A percentile compares a stretch with the other conserved stretches of the same genome.
These are phyloP conservation scores for Tetropium fuscum DNA, from an alignment of 2,888 invertebrate species.

Conservation along the genomic window DNA sequence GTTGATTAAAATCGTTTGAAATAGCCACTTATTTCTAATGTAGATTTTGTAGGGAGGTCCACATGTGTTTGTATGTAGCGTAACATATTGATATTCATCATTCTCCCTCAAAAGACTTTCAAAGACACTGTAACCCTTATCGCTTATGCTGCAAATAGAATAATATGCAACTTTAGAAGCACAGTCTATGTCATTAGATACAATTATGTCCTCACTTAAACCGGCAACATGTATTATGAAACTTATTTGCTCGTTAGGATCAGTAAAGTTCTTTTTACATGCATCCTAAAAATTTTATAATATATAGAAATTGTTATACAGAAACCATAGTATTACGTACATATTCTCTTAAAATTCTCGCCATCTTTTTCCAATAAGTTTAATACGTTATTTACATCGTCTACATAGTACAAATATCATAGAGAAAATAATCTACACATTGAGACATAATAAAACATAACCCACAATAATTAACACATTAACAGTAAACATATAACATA, in stretches of 20 bases:
- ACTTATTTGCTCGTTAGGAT: conserved; percentile 31
- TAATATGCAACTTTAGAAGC: conserved; percentile 33
- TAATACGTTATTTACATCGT: too few species aligned
- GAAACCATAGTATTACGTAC: not conserved
- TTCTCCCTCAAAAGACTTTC: conserved; percentile 16
- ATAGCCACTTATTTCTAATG: conserved; percentile 33
- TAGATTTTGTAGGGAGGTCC: conserved; percentile 21
- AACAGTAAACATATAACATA: too few species aligned
- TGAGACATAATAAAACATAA: too few species aligned
- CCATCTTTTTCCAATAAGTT: too few species aligned
- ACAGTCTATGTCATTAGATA: conserved; percentile 33
- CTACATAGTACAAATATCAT: too few species aligned
- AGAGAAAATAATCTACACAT: too few species aligned
- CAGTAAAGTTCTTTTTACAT: not conserved
- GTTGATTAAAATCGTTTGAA: conserved; percentile 36
- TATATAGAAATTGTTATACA: not conserved
- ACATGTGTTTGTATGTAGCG: not conserved
- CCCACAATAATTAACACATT: too few species aligned
- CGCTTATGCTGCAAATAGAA: conserved; percentile 18
- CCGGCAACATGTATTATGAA: conserved; percentile 31
- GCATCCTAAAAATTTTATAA: not conserved
- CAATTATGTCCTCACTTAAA: conserved; percentile 24
- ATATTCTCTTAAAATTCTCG: not conserved
- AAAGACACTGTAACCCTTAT: conserved; percentile 13
- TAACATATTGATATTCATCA: not conserved